These are phyloP conservation scores for Orchestia grillus DNA, from an alignment of 1,140 invertebrate species.

Conservation along the genomic window DNA sequence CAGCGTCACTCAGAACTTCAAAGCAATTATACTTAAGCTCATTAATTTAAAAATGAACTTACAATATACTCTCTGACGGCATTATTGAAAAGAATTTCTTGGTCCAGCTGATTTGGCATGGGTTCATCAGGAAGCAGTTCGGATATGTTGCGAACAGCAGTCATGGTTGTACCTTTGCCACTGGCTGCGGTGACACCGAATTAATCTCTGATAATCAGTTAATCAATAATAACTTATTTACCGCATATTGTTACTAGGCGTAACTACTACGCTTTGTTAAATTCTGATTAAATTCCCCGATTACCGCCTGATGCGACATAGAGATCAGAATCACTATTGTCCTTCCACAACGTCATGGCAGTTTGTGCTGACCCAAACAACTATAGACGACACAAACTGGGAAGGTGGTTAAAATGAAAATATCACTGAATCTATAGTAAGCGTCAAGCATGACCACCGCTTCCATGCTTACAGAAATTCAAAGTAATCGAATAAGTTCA, in stretches of 20 bases:
- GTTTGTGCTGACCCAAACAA: not conserved
- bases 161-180: not conserved
- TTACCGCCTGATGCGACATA: not conserved
- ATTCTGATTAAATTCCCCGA: not conserved
- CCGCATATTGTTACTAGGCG: not conserved
- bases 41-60: constrained; percentile 73
- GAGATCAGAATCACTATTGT: not conserved
- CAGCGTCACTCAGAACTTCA: too few species aligned
- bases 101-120: constrained; percentile 64
- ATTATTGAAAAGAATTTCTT: constrained; percentile 81
- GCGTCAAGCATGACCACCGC: too few species aligned
- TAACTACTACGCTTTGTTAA: not conserved
- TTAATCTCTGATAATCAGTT: not conserved
- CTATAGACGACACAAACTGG: not conserved
- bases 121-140: constrained; percentile 67
- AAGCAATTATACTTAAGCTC: too few species aligned
- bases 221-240: not conserved
- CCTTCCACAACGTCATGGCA: constrained; percentile 44
- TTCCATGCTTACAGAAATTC: too few species aligned
- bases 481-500: too few species aligned
- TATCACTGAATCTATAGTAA: not conserved
- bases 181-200: not conserved
- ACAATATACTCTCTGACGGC: constrained; percentile 93
- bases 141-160: constrained; percentile 59
- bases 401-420: not conserved